Conservation (phyloP, 2,797 vertebrate species). For the Orestias chungarensis region DNA sequence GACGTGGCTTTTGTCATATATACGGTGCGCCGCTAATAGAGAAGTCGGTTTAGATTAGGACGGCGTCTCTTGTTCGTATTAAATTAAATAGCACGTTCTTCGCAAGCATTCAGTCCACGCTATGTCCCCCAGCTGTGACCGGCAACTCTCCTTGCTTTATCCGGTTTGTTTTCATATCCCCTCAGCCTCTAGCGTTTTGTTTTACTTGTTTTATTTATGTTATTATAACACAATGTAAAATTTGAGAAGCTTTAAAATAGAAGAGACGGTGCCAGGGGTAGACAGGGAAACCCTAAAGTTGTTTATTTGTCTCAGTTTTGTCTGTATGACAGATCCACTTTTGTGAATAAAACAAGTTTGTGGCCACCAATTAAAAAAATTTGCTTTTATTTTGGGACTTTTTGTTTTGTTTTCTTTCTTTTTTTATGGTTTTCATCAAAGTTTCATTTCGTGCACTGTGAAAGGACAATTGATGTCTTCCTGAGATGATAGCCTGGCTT, state of each 20-base stretch:
- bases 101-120: constrained; percentile 40
- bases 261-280: constrained; percentile 55
- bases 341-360: constrained; percentile 78
- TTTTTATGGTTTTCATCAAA: constrained; percentile 43
- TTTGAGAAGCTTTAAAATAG: constrained; percentile 55
- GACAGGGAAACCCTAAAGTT: constrained; percentile 51
- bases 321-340: constrained; percentile 67
- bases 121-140: constrained; percentile 27
- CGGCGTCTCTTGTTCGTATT: constrained; percentile 39
- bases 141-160: constrained; percentile 27
- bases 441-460: constrained; percentile 43
- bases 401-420: constrained; percentile 49
- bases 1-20: constrained; percentile 34
- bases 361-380: constrained; percentile 62
- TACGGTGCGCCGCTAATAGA: constrained; percentile 33
- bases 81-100: constrained; percentile 39
- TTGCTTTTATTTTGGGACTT: constrained; percentile 61
- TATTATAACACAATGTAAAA: constrained; percentile 56
- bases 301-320: constrained; percentile 49
- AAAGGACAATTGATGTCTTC: constrained; percentile 39
- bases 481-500: constrained; percentile 51
- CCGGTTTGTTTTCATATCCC: constrained; percentile 55
- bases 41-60: constrained; percentile 43
- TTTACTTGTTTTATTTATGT: constrained; percentile 64
- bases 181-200: constrained; percentile 52